Evolutionary conservation across 2,113 vertebrate genomes (phyloP).

Genomic region (Henicopernis longicauda): DNA sequence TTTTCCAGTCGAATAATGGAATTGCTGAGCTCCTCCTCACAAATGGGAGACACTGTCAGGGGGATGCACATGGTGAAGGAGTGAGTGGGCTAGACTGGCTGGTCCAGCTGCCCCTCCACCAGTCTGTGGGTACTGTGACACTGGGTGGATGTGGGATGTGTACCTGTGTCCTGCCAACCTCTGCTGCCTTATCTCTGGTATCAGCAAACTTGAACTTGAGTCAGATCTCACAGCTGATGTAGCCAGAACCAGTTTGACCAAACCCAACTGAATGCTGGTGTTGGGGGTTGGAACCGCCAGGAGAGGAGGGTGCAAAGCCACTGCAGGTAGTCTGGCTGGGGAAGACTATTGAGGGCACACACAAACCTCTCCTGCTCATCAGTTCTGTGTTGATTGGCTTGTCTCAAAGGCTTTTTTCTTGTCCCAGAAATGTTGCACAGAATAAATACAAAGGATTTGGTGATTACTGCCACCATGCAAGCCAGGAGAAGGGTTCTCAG

Average conservation of each 20-base stretch:
- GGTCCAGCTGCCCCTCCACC: not conserved
- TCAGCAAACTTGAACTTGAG: not conserved
- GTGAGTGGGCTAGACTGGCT: not conserved
- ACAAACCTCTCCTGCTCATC: not conserved
- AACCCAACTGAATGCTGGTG: not conserved
- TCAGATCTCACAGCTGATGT: not conserved
- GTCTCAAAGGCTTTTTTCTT: not conserved
- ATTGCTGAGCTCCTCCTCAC: not conserved
- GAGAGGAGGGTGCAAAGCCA: not conserved
- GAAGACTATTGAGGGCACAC: not conserved
- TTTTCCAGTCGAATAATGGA: not conserved
- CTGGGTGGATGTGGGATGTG: not conserved
- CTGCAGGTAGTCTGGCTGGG: not conserved
- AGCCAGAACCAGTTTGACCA: conserved; percentile 13
- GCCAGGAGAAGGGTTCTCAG: not conserved
- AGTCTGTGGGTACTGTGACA: not conserved
- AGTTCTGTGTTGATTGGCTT: not conserved
- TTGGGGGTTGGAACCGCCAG: not conserved
- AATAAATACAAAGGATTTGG: not conserved
- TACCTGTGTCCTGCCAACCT: not conserved
- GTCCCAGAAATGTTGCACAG: not conserved
- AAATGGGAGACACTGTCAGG: rapidly evolving
- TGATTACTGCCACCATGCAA: not conserved
- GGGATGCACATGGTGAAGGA: not conserved
- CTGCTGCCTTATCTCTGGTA: not conserved